Percentiles rank a stretch among this genome's conserved stretches.
These are phyloP conservation scores for Campylomormyrus tamandua DNA, from an alignment of 2,113 vertebrate species.

Conservation along the genomic window DNA sequence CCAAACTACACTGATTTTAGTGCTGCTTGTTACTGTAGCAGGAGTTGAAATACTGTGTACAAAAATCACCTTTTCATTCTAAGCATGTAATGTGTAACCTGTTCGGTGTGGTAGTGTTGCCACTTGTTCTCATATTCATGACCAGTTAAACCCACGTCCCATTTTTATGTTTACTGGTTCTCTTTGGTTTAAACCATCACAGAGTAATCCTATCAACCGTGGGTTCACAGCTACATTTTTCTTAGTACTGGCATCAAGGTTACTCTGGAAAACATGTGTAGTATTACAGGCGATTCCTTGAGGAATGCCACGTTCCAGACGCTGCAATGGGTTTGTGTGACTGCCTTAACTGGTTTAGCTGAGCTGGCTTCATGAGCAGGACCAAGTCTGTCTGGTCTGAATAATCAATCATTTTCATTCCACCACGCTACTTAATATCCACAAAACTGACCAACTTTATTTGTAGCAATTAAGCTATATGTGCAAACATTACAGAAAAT, in stretches of 20 bases:
- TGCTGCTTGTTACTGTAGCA: constrained; percentile 12
- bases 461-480: background rate
- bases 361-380: background rate
- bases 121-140: background rate
- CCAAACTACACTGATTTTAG: constrained; percentile 35
- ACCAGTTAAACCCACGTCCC: background rate
- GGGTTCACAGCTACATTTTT: background rate
- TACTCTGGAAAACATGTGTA: background rate
- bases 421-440: background rate
- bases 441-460: background rate
- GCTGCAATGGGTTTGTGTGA: background rate
- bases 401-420: background rate
- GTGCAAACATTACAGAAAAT: background rate
- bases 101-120: background rate
- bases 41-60: background rate
- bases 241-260: background rate
- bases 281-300: background rate
- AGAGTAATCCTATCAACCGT: background rate
- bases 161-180: background rate
- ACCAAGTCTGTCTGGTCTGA: background rate
- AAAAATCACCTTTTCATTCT: background rate
- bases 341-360: background rate
- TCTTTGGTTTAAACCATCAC: background rate
- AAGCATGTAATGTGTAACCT: background rate
- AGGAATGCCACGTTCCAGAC: background rate